These are phyloP conservation scores for Hypomecis atomaria DNA, from an alignment of 2,888 invertebrate species.

Conservation along the genomic window DNA sequence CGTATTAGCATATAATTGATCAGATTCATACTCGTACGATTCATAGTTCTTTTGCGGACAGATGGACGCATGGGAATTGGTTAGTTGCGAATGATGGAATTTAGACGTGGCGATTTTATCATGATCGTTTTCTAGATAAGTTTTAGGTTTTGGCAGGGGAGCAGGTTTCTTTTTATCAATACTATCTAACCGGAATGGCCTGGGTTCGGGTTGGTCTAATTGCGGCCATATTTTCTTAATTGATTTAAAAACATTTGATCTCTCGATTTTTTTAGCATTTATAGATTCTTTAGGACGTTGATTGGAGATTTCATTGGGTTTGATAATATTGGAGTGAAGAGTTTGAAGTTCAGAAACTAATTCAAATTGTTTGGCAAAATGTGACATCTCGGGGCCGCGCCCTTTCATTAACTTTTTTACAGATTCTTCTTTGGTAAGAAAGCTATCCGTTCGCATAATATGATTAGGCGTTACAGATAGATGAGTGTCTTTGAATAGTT, in stretches of 20 bases:
- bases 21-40: not conserved
- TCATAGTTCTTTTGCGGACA: not conserved
- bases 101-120: slow-evolving; percentile 11
- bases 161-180: slow-evolving; percentile 50
- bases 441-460: slow-evolving; percentile 46
- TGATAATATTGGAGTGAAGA: slow-evolving; percentile 21
- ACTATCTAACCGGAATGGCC: slow-evolving; percentile 7
- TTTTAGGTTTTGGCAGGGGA: slow-evolving; percentile 49
- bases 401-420: slow-evolving; percentile 28
- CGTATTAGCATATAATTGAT: slow-evolving; percentile 18
- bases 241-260: slow-evolving; percentile 30
- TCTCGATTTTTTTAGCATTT: slow-evolving; percentile 19
- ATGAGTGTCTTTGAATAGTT: slow-evolving; percentile 22
- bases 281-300: slow-evolving; percentile 7
- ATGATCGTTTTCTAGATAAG: slow-evolving; percentile 14
- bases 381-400: slow-evolving; percentile 13
- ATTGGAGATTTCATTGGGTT: slow-evolving; percentile 1
- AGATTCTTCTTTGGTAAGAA: slow-evolving; percentile 30
- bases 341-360: slow-evolving; percentile 34
- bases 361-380: slow-evolving; percentile 27
- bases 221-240: slow-evolving; percentile 30
- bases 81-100: not conserved
- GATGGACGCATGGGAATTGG: not conserved
- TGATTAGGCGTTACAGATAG: slow-evolving; percentile 27
- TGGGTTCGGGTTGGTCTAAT: slow-evolving; percentile 19